phyloP scores from a whole-genome alignment of 2,888 invertebrate species.

The Platycnemis pennipes region DNA sequence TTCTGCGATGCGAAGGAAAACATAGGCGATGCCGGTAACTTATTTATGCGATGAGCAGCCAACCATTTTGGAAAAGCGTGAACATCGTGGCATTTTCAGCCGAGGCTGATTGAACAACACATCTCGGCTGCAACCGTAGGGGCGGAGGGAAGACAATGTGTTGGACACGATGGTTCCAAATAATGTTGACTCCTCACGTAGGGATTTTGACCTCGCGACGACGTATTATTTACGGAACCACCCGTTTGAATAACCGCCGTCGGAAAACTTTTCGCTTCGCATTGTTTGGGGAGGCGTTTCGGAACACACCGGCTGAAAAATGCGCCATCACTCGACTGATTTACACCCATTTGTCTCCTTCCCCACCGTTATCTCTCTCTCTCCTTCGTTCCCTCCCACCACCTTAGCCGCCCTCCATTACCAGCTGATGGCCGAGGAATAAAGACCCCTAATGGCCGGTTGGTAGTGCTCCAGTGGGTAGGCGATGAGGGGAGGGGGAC shows the following conservation, averaged over 20 bases:
- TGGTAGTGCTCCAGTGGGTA: not conserved
- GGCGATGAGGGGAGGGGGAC: not conserved
- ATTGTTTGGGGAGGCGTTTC: constrained; percentile 19
- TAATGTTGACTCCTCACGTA: constrained; percentile 19
- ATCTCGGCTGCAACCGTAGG: too few species aligned
- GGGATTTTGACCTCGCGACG: constrained; percentile 38
- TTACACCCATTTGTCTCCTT: constrained; percentile 43
- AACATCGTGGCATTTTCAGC: too few species aligned
- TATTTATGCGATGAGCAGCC: too few species aligned
- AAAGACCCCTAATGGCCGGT: constrained; percentile 35
- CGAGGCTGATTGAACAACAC: too few species aligned
- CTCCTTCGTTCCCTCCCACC: not conserved
- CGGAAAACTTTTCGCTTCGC: constrained; percentile 25
- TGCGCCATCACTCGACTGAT: constrained; percentile 44
- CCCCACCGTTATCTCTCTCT: not conserved
- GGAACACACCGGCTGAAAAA: not conserved
- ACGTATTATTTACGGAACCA: not conserved
- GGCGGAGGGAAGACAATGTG: not conserved
- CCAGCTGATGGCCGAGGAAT: constrained; percentile 42
- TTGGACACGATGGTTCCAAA: not conserved
- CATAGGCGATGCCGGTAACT: too few species aligned
- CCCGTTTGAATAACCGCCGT: constrained; percentile 48
- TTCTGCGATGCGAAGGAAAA: too few species aligned
- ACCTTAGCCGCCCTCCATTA: constrained; percentile 7
- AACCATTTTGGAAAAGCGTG: too few species aligned